These are phyloP conservation scores for Agonopterix subpropinquella DNA, from an alignment of 2,888 invertebrate species.

Conservation along the genomic window DNA sequence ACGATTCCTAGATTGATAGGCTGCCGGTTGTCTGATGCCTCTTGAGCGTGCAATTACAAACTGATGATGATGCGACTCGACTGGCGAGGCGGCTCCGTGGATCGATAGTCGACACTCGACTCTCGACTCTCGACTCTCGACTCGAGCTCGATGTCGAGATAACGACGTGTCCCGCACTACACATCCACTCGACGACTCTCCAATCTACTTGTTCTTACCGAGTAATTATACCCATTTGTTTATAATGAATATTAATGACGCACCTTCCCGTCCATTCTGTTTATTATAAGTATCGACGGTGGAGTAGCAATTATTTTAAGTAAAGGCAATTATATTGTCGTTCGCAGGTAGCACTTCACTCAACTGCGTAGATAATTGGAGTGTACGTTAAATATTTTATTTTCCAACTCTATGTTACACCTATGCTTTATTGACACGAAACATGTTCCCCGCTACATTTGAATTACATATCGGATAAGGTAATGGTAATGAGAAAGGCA, in stretches of 20 bases:
- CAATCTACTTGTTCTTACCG: constrained; percentile 53
- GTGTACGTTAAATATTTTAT: constrained; percentile 34
- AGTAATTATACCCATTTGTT: constrained; percentile 71
- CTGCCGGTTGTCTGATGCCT: constrained; percentile 28
- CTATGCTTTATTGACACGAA: constrained; percentile 19
- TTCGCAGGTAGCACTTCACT: constrained; percentile 34
- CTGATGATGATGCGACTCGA: constrained; percentile 55
- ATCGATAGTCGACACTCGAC: constrained; percentile 19
- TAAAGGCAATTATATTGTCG: constrained; percentile 50
- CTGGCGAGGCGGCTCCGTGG: constrained; percentile 16
- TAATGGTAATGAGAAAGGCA: constrained; percentile 5
- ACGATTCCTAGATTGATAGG: background rate
- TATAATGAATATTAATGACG: constrained; percentile 68
- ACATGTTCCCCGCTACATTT: constrained; percentile 7
- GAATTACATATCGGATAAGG: background rate
- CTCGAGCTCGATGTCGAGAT: constrained; percentile 45
- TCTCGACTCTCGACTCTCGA: constrained; percentile 13
- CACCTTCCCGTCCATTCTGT: constrained; percentile 46
- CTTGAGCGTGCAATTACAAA: constrained; percentile 58
- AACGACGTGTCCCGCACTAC: constrained; percentile 55
- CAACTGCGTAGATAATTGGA: constrained; percentile 32
- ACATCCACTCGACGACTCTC: constrained; percentile 54
- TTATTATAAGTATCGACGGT: constrained; percentile 52
- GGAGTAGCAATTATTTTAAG: constrained; percentile 58
- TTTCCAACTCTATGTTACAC: constrained; percentile 24